These are phyloP conservation scores for Apostichopus japonicus DNA, from an alignment of 35 echinoderm and acorn worm genomes.

Conservation along the genomic window DNA sequence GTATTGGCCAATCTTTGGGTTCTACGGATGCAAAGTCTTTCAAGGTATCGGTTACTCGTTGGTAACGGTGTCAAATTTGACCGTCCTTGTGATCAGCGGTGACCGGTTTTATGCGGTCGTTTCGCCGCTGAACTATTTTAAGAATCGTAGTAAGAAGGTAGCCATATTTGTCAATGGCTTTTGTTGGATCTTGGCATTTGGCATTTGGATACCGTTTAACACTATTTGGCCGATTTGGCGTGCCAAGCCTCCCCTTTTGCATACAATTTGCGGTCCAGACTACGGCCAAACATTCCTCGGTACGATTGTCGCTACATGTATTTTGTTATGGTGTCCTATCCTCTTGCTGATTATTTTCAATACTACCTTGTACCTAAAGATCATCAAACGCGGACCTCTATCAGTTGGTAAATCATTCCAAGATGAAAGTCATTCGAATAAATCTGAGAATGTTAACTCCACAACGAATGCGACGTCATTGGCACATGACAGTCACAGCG, in stretches of 20 bases:
- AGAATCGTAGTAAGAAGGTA: background rate
- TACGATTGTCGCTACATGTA: slow-evolving; percentile 15
- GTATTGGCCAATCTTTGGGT: slow-evolving; percentile 20
- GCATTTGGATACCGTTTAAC: slow-evolving; percentile 22
- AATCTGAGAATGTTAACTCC: background rate
- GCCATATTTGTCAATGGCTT: background rate
- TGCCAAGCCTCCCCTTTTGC: background rate
- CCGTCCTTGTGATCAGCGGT: slow-evolving; percentile 7
- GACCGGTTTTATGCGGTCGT: slow-evolving; percentile 26
- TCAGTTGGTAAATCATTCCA: slow-evolving; percentile 15
- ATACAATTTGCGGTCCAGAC: background rate
- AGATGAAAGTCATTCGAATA: background rate
- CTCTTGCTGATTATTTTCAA: background rate
- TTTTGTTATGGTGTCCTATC: background rate
- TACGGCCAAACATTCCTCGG: background rate
- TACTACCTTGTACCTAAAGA: background rate
- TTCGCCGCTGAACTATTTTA: slow-evolving; percentile 3
- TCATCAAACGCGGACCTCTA: background rate
- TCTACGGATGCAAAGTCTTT: slow-evolving; percentile 25
- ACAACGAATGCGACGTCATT: background rate
- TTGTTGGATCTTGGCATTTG: background rate
- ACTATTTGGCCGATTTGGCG: slow-evolving; percentile 27
- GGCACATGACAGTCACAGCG: background rate
- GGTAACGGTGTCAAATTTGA: background rate
- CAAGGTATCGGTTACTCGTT: slow-evolving; percentile 34